phyloP scores from a whole-genome alignment of 2,113 vertebrate genomes.

The Morone saxatilis region DNA sequence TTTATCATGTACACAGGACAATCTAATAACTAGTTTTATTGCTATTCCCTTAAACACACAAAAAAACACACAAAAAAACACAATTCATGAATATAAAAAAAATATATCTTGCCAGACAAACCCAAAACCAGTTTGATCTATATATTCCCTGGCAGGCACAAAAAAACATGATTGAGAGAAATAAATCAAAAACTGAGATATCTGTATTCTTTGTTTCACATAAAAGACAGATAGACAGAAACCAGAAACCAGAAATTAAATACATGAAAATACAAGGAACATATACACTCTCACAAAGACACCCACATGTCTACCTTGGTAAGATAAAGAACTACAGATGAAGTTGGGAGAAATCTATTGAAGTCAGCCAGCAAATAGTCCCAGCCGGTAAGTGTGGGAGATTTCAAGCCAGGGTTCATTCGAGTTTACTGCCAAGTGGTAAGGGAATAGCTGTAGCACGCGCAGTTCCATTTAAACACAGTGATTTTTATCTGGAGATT shows the following conservation, averaged over 20 bases:
- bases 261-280: neutral
- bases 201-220: neutral
- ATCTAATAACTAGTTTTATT: neutral
- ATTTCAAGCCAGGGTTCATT: conserved; percentile 69
- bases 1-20: neutral
- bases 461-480: conserved; percentile 70
- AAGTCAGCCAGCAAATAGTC: conserved; percentile 59
- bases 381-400: conserved; percentile 38
- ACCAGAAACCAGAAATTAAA: neutral
- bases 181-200: neutral
- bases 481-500: conserved; percentile 74
- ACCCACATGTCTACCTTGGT: conserved; percentile 35
- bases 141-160: neutral
- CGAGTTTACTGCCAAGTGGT: conserved; percentile 68
- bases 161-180: neutral
- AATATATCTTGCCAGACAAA: too few relatives aligned
- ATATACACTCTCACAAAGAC: conserved; percentile 37
- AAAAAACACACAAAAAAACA: too few relatives aligned
- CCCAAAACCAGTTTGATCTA: neutral
- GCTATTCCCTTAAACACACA: too few relatives aligned
- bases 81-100: neutral
- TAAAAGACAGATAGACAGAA: neutral
- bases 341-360: conserved; percentile 47
- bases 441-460: conserved; percentile 65
- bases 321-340: conserved; percentile 46